Base-by-base conservation (phyloP, 2,888 invertebrate genomes). In the Steinernema scapterisci region DNA sequence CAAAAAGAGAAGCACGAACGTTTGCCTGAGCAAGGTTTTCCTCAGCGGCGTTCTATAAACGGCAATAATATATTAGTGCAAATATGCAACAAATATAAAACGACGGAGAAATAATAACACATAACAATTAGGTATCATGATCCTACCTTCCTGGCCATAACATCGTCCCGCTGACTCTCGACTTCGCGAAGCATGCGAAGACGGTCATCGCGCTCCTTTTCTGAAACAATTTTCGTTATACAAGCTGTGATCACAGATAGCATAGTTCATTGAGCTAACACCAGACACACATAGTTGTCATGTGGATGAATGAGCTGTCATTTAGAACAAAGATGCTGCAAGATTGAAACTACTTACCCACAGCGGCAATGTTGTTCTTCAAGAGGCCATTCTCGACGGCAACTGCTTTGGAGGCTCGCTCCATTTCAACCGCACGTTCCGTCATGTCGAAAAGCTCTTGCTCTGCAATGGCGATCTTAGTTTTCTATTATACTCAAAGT, bases 371-470 rank as follows among this genome's bases (percentile, higher is more conserved):
- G 31, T 63, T 63, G 63, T 31, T 63, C 27, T 63, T 63, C 16
- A 63, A 27, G 27, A 63, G 27, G 27, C 38, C 38, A 63, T 63
- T 63, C 31, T 63, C 63, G 16, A 38, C n/a, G 7, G 63, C 27
- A 2, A 63, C 27, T 11, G 23, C 63, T 16, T 63, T 63, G 31
- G 31, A 21, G 2, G 63, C 21, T 2, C 63, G 27, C n/a, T 63
- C 63, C 9, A 38, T 63, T 31, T 63, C 63, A 6, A 31, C 63
- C 6, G 16, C 27, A n/a, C 63, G 63, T 31, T 63, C 31, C 23
- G 21, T 31, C 16, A 16, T 38, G 5, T 63, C 63, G 19, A 63
- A 63, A 2, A 63, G 11, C 19, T 63, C 31, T n/a, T 63, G 63
- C 19, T 63, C 63, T 63, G 19, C 11, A 63, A 63, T 38, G 13